phyloP scores from a whole-genome alignment of 2,888 invertebrate genomes.

The Netelia melanura region DNA sequence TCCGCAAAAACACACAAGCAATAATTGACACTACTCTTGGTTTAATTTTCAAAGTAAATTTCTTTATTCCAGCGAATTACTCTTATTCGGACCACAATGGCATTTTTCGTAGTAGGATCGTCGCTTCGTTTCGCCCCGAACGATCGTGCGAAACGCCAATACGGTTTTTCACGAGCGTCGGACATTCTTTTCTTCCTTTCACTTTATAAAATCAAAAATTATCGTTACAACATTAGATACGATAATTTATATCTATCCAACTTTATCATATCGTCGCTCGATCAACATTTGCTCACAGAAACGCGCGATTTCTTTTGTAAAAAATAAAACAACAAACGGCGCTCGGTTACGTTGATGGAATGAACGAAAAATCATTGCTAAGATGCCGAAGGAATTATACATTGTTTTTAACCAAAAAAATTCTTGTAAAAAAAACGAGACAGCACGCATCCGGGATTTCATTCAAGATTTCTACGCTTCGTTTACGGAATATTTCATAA shows the following conservation, averaged over 20 bases:
- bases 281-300: constrained; percentile 74
- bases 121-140: constrained; percentile 15
- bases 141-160: constrained; percentile 58
- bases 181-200: constrained; percentile 16
- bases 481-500: constrained; percentile 62
- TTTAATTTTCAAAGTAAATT: constrained; percentile 74
- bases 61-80: constrained; percentile 78
- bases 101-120: constrained; percentile 78
- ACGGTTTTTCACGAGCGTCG: constrained; percentile 34
- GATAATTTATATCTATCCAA: constrained; percentile 79
- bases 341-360: constrained; percentile 55
- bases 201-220: constrained; percentile 57
- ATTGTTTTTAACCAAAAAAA: constrained; percentile 56
- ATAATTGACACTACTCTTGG: too few species aligned
- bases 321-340: constrained; percentile 51
- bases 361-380: constrained; percentile 53
- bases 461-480: constrained; percentile 58
- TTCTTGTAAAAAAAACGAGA: constrained; percentile 48
- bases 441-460: constrained; percentile 63
- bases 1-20: too few species aligned
- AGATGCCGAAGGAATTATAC: constrained; percentile 61
- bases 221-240: constrained; percentile 79
- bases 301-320: constrained; percentile 69
- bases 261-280: constrained; percentile 75
- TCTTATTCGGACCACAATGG: constrained; percentile 77